Evolutionary conservation across 2,888 invertebrate genomes (phyloP), one percentile per base, ranked within the genome.

Genomic region (Thysanoteuthis rhombus): DNA sequence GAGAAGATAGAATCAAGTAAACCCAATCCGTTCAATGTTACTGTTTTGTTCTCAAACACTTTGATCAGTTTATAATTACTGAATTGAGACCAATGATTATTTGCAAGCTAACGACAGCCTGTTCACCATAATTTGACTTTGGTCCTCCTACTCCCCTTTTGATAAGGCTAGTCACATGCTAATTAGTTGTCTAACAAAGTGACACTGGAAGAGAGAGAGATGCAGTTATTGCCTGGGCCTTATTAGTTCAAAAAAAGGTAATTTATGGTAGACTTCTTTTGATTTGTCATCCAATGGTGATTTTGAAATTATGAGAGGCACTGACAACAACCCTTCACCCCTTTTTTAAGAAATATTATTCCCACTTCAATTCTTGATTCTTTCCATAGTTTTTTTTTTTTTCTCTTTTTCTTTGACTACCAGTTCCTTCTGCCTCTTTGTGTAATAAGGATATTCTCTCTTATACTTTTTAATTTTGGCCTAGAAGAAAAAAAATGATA

Each of bases 101-200:
- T 75, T 75, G 16, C 75, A 75, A 75, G 75, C 16, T 75, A 75
- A 75, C 75, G 5, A 75, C 10, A 19, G n/a, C n/a, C 3, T 75
- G n/a, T 75, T 36, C 75, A 75, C 75, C 75, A 75, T 75, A 75
- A 75, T 75, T 75, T 75, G n/a, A 36, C 16, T 75, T 19, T 1
- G 36, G 75, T n/a, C n/a, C 36, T 25, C 16, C 8, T n/a, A 1
- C 10, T n/a, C n/a, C 75, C 10, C n/a, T 36, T n/a, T 75, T n/a
- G 10, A n/a, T n/a, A 16, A n/a, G 4, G 8, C 22, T 16, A n/a
- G n/a, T n/a, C n/a, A n/a, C n/a, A 75, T 75, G 36, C 4, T 75
- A 75, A 75, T 75, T 75, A 75, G 75, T 75, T n/a, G n/a, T 75
- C 75, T 75, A 75, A 75, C n/a, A 75, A n/a, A 75, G n/a, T 75